Evolutionary conservation across 1,140 invertebrate species (phyloP).

Genomic region (Anoplophora glabripennis): DNA sequence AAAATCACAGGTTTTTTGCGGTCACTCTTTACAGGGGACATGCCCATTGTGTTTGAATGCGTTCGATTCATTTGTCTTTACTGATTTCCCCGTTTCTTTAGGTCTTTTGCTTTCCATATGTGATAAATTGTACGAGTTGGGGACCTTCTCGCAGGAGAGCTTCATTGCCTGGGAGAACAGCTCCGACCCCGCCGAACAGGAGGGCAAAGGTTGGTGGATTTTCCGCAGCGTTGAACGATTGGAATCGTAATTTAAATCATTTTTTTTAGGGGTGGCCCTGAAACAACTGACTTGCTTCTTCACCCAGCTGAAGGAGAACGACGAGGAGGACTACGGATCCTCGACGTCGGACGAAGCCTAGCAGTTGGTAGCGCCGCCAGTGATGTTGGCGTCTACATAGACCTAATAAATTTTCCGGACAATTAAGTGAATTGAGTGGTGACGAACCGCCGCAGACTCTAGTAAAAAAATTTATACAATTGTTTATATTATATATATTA

Average conservation of each 20-base stretch:
- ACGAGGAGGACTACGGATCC: slow-evolving; percentile 31
- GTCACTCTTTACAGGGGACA: too few species aligned
- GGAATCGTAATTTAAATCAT: not conserved
- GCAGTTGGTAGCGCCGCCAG: slow-evolving; percentile 28
- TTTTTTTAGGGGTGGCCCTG: slow-evolving; percentile 52
- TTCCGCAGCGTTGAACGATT: not conserved
- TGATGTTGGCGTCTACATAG: slow-evolving; percentile 26
- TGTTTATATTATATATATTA: slow-evolving; percentile 41
- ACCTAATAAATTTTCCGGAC: slow-evolving; percentile 34
- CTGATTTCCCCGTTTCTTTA: slow-evolving; percentile 32
- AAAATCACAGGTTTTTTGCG: too few species aligned
- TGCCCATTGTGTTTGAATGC: too few species aligned
- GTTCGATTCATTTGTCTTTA: too few species aligned
- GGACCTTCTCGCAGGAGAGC: slow-evolving; percentile 55
- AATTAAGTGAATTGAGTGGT: slow-evolving; percentile 31
- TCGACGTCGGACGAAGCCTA: slow-evolving; percentile 38
- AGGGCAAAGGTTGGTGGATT: slow-evolving; percentile 43
- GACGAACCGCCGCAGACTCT: slow-evolving; percentile 22
- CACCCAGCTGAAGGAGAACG: slow-evolving; percentile 48
- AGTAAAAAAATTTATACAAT: slow-evolving; percentile 39
- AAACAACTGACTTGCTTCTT: slow-evolving; percentile 59
- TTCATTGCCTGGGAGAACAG: slow-evolving; percentile 56
- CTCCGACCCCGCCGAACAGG: slow-evolving; percentile 46
- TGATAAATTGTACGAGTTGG: slow-evolving; percentile 55
- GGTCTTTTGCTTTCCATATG: slow-evolving; percentile 55